Base-by-base conservation (phyloP, 2,797 vertebrate genomes). In the Todus mexicanus region DNA sequence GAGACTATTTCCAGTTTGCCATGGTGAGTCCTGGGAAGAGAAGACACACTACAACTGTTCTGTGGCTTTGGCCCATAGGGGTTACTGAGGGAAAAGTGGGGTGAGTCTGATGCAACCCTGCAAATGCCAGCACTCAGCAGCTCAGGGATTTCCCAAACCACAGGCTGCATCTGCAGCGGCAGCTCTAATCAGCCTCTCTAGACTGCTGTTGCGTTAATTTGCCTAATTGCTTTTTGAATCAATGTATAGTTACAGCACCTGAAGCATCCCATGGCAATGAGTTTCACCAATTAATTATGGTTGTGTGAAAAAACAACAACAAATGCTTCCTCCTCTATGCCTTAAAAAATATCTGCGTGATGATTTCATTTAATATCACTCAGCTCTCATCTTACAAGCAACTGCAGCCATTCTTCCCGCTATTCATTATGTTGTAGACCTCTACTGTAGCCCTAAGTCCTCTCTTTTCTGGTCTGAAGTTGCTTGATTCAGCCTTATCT, bases 201-300 rank as follows among this genome's bases (percentile, higher is more conserved):
- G 78, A 25, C 84, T 77, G 59, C 66, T 89, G 89, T 86, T 76
- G 76, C 70, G 89, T 94, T 96, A 92, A 95, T 93, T 95, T 87
- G 37, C 73, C 70, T 96, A 93, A 95, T 93, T 95, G 85, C 76
- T 81, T 91, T 92, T 78, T 84, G 76, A 94, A 63, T 47, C 20
- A 3, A 84, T 31, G 40, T 75, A 81, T 69, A 61, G 79, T 86
- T 92, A 86, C 9, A 31, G 82, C 79, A 89, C 82, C 82, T 78
- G 79, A 92, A 89, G 73, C 91, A 47, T 91, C 91, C 84, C 21
- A 15, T 92, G 54, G 76, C 79, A 69, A 72, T 77, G 79, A 92
- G 91, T 74, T 93, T 73, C 47, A 75, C 73, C 66, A 56, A 79
- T 89, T 95, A 96, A 96, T 93, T 87, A 92, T 7, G 37, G 37